phyloP scores from a whole-genome alignment of 2,797 vertebrate species.

The Danio jaintianensis region DNA sequence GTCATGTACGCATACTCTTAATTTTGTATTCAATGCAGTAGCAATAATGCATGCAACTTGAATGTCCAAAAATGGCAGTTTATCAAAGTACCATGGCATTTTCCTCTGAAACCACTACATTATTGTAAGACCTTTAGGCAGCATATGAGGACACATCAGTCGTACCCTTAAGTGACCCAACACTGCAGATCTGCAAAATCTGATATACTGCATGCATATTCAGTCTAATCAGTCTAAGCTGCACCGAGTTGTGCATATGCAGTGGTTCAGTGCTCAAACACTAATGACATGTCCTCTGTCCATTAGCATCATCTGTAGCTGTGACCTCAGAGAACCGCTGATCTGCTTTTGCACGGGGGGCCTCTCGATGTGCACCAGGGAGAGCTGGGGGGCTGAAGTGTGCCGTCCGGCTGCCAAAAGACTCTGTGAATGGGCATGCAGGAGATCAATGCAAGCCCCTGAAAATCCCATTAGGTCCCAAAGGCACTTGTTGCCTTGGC shows the following conservation, averaged over 20 bases:
- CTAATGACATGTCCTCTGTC: conserved; percentile 35
- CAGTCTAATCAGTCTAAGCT: background rate
- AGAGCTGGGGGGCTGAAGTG: conserved; percentile 71
- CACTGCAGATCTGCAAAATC: background rate
- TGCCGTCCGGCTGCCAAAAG: conserved; percentile 79
- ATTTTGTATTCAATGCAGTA: background rate
- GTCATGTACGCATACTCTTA: background rate
- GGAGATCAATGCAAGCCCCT: conserved; percentile 90
- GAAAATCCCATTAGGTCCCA: conserved; percentile 94
- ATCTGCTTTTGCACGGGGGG: conserved; percentile 50
- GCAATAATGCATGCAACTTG: background rate
- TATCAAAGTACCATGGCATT: background rate
- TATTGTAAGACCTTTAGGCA: background rate
- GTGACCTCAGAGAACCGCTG: conserved; percentile 50
- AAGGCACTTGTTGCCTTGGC: conserved; percentile 78
- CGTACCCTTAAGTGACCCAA: background rate
- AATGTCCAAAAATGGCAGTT: background rate
- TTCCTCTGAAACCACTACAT: background rate
- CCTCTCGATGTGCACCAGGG: conserved; percentile 52
- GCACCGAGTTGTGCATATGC: conserved; percentile 4
- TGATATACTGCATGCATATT: background rate
- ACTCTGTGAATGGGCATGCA: conserved; percentile 73
- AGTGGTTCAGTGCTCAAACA: background rate
- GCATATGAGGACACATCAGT: background rate
- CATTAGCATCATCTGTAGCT: conserved; percentile 61